Evolutionary conservation across 2,888 invertebrate genomes (phyloP).

Genomic region (Leptodirus hochenwartii): DNA sequence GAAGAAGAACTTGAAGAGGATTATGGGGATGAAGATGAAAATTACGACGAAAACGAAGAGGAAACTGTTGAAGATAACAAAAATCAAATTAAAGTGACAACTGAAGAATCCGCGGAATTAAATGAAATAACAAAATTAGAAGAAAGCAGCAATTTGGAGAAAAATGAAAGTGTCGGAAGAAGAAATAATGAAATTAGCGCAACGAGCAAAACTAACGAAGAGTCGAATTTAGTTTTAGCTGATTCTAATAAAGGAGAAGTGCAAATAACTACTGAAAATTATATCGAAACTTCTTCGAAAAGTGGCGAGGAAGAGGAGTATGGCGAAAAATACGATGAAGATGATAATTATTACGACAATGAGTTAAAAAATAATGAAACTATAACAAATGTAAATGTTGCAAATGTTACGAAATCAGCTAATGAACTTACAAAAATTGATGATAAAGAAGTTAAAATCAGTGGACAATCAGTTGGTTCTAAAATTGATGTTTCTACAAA

Average conservation of each 20-base stretch:
- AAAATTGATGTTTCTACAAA: too few relatives aligned
- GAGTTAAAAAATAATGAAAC: constrained; percentile 4
- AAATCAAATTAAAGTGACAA: constrained; percentile 1
- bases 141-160: too few relatives aligned
- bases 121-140: too few relatives aligned
- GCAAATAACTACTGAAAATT: not conserved
- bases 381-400: constrained; percentile 3
- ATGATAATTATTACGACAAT: constrained; percentile 6
- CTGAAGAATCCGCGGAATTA: constrained; percentile 2
- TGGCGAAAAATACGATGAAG: constrained; percentile 4
- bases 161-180: too few relatives aligned
- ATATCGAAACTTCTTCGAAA: not conserved
- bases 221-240: too few relatives aligned
- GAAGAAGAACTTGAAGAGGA: constrained; percentile 7
- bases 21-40: constrained; percentile 8
- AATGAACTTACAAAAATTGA: not conserved
- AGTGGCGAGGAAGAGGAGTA: not conserved
- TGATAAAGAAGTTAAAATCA: too few relatives aligned
- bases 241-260: too few relatives aligned
- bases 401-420: not conserved
- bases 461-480: too few relatives aligned
- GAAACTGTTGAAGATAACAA: not conserved
- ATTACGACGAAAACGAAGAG: constrained; percentile 6
- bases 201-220: too few relatives aligned
- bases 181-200: too few relatives aligned